phyloP scores from a whole-genome alignment of 2,113 vertebrate species.

The Colossoma macropomum region DNA sequence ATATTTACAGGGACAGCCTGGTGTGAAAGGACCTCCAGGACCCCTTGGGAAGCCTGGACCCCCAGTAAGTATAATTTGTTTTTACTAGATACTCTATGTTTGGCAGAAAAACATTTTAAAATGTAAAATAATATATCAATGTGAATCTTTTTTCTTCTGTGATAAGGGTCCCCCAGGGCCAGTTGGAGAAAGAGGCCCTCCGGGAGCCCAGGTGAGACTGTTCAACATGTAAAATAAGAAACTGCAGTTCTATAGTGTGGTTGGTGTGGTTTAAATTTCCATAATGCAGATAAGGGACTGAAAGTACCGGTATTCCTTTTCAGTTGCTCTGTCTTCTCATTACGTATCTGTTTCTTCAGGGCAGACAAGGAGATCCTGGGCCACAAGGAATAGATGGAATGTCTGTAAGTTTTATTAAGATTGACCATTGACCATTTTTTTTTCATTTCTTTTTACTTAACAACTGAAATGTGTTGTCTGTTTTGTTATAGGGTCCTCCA shows the following conservation, averaged over 20 bases:
- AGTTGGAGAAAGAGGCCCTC: constrained; percentile 78
- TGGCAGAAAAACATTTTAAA: no score
- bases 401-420: constrained; percentile 64
- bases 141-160: constrained; percentile 16
- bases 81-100: background rate
- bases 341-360: constrained; percentile 69
- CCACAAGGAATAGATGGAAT: constrained; percentile 80
- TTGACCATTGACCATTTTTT: background rate
- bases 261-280: constrained; percentile 19
- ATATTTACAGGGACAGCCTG: constrained; percentile 78
- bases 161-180: constrained; percentile 80
- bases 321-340: background rate
- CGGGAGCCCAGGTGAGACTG: constrained; percentile 79
- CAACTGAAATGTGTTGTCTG: background rate
- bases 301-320: background rate
- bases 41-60: constrained; percentile 78
- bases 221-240: background rate
- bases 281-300: constrained; percentile 6
- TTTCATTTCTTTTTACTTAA: background rate
- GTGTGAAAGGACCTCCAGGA: constrained; percentile 77
- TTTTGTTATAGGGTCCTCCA: constrained; percentile 74
- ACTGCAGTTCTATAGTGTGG: background rate
- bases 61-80: constrained; percentile 71
- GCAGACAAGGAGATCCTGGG: constrained; percentile 81
- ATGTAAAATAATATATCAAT: no score